phyloP scores from a whole-genome alignment of 2,113 vertebrate genomes.

The Macrotis lagotis region DNA sequence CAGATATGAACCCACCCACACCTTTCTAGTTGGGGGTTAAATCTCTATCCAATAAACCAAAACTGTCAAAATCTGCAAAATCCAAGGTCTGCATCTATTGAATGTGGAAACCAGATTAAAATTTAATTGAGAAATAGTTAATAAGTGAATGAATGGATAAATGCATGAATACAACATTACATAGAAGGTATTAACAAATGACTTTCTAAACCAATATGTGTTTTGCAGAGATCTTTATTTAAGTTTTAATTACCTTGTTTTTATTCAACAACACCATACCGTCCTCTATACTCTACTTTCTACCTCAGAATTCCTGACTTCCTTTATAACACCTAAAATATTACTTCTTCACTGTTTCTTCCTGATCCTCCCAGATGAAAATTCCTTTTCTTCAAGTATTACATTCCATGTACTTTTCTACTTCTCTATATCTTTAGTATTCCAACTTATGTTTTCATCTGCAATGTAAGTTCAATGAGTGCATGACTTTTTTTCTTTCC shows the following conservation, averaged over 20 bases:
- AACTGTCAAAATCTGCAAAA: background rate
- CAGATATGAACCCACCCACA: background rate
- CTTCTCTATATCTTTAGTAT: background rate
- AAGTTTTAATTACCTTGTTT: background rate
- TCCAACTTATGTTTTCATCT: background rate
- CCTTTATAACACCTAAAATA: background rate
- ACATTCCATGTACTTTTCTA: background rate
- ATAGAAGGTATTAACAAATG: background rate
- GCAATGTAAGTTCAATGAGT: background rate
- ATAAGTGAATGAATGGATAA: too few species aligned
- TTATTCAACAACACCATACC: background rate
- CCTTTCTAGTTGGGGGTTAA: too few species aligned
- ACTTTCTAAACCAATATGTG: background rate
- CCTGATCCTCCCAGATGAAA: background rate
- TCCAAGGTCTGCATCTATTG: background rate
- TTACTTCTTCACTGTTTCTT: background rate
- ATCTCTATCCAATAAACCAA: background rate
- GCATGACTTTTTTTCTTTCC: background rate
- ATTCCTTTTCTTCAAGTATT: background rate
- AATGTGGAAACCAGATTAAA: background rate
- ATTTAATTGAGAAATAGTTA: background rate
- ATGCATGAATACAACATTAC: background rate
- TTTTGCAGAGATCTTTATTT: background rate
- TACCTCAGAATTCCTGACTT: background rate
- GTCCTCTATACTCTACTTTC: background rate